phyloP scores from a whole-genome alignment of 2,888 invertebrate species.

The Bellardia pandia region DNA sequence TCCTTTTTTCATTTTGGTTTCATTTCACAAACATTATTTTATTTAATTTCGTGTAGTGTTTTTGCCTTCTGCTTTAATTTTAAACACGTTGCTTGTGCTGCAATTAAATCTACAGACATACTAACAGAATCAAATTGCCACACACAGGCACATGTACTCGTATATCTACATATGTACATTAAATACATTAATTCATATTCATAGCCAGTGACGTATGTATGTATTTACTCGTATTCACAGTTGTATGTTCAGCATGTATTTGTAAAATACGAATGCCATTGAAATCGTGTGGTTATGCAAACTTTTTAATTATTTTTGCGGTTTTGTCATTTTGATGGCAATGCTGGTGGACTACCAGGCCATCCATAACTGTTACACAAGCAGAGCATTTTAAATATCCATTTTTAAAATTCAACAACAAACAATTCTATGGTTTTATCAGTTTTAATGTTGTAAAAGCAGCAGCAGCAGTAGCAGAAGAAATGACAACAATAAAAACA shows the following conservation, averaged over 20 bases:
- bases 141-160: not conserved
- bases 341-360: not conserved
- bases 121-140: conserved; percentile 9
- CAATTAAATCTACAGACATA: conserved; percentile 36
- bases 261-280: conserved; percentile 58
- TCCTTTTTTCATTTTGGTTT: conserved; percentile 34
- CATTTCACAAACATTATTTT: conserved; percentile 34
- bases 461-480: not conserved
- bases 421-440: conserved; percentile 36
- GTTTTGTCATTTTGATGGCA: conserved; percentile 64
- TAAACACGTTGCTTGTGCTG: conserved; percentile 51
- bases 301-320: conserved; percentile 73
- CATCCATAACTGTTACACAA: conserved; percentile 6
- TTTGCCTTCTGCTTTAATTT: conserved; percentile 29
- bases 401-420: conserved; percentile 29
- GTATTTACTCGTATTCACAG: not conserved
- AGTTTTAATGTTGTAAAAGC: conserved; percentile 37
- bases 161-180: no score
- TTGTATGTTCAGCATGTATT: not conserved
- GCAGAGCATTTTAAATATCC: conserved; percentile 21
- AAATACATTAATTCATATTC: not conserved
- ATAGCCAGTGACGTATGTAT: not conserved
- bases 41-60: conserved; percentile 16
- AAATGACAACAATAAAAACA: not conserved
- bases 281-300: conserved; percentile 67